Evolutionary conservation across 2,888 invertebrate species (phyloP).

Genomic region (Scaptomyza caliginosa): DNA sequence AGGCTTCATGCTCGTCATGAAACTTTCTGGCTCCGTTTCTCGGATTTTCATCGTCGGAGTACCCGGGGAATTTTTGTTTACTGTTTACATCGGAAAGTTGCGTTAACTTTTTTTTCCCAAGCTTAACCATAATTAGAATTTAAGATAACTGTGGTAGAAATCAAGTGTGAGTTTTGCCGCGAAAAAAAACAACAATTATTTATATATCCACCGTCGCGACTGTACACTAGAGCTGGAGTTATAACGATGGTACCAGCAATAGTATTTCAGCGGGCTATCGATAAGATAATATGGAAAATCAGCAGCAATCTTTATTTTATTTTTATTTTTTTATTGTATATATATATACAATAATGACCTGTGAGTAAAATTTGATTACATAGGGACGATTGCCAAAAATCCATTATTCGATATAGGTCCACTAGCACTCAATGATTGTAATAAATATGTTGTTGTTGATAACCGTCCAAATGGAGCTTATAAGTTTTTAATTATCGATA

Average conservation of each 20-base stretch:
- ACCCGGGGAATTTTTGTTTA: conserved; percentile 74
- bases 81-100: conserved; percentile 71
- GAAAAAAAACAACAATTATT: conserved; percentile 40
- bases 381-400: no score
- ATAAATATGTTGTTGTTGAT: no score
- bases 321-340: no score
- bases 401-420: no score
- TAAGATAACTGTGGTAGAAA: not conserved
- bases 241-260: not conserved
- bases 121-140: conserved; percentile 71
- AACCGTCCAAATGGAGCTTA: no score
- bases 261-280: not conserved
- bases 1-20: conserved; percentile 30
- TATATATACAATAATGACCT: no score
- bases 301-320: no score
- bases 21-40: conserved; percentile 49
- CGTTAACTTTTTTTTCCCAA: conserved; percentile 80
- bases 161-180: conserved; percentile 40
- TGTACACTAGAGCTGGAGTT: conserved; percentile 28
- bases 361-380: no score
- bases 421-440: no score
- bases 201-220: conserved; percentile 27
- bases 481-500: no score
- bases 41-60: conserved; percentile 71
- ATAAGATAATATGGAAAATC: not conserved